Evolutionary conservation across 2,113 vertebrate species (phyloP).

Genomic region (Octodon degus): DNA sequence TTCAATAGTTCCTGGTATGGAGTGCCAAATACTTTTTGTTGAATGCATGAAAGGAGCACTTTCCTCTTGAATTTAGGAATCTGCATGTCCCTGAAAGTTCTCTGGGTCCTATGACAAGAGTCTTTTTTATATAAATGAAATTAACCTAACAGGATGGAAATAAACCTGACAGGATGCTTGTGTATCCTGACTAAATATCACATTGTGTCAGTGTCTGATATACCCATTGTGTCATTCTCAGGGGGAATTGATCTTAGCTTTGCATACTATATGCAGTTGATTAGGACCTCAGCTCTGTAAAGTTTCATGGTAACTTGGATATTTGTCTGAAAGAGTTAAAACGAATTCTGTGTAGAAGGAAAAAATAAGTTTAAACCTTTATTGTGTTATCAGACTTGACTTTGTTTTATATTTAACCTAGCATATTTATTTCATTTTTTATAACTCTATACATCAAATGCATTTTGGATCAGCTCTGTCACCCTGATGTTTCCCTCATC

Average conservation of each 20-base stretch:
- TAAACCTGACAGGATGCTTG: not conserved
- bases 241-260: not conserved
- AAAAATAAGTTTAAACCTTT: not conserved
- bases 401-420: not conserved
- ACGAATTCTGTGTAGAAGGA: not conserved
- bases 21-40: not conserved
- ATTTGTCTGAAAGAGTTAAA: not conserved
- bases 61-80: not conserved
- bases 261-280: not conserved
- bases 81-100: not conserved
- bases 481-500: not conserved
- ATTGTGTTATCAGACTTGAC: not conserved
- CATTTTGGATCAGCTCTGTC: not conserved
- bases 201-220: not conserved
- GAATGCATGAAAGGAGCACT: not conserved
- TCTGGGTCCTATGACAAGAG: not conserved
- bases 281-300: not conserved
- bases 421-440: not conserved
- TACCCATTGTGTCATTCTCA: not conserved
- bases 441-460: not conserved
- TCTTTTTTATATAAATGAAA: conserved; percentile 16
- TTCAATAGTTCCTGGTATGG: not conserved
- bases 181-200: not conserved
- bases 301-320: not conserved
- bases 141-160: not conserved